phyloP scores from a whole-genome alignment of 2,113 vertebrate genomes.

The Uropsilus gracilis region DNA sequence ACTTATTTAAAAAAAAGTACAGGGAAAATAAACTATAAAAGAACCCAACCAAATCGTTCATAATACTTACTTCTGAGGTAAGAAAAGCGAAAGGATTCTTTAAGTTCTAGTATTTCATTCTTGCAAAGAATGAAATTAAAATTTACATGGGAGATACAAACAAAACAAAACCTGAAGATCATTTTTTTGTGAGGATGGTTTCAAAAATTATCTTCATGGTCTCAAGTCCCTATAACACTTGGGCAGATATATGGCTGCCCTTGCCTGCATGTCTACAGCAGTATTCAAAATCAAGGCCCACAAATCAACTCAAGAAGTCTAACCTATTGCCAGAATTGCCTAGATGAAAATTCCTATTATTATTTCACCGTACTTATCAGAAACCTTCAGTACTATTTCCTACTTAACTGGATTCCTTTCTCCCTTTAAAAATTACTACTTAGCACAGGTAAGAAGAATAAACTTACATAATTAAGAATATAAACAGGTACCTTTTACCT shows the following conservation, averaged over 20 bases:
- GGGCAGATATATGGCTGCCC: background rate
- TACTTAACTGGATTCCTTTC: background rate
- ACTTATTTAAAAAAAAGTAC: background rate
- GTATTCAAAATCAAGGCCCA: background rate
- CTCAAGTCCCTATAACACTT: background rate
- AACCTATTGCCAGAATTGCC: background rate
- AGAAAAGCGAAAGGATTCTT: background rate
- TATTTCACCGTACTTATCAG: background rate
- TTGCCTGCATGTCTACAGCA: background rate
- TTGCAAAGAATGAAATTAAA: slow-evolving; percentile 43
- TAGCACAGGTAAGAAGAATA: background rate
- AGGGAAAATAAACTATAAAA: background rate
- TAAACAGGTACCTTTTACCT: background rate
- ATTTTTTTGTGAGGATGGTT: background rate
- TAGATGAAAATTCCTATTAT: background rate
- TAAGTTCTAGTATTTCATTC: background rate
- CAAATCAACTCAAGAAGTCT: background rate
- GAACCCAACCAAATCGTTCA: background rate
- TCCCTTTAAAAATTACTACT: slow-evolving; percentile 32
- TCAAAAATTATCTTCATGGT: background rate
- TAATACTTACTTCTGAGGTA: background rate
- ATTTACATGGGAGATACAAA: background rate
- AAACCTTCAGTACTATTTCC: slow-evolving; percentile 10
- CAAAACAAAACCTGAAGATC: background rate
- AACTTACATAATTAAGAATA: background rate